A percentile compares a stretch with the other conserved stretches of the same genome.
phyloP scores from a whole-genome alignment of 2,113 vertebrate species.

The Heptranchias perlo region DNA sequence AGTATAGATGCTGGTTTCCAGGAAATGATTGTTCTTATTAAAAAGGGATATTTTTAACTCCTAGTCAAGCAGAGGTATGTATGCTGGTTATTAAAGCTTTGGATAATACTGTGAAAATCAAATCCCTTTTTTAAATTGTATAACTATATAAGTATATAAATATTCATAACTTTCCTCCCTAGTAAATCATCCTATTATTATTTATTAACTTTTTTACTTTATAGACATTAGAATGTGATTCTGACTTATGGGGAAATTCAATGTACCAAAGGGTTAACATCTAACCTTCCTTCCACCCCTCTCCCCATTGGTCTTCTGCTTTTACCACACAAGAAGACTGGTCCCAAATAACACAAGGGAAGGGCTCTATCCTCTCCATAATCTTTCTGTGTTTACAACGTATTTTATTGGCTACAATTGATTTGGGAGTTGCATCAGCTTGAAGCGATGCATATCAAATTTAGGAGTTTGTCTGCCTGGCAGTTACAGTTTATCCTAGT shows the following conservation, averaged over 20 bases:
- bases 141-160: not conserved
- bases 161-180: not conserved
- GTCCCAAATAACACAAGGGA: constrained; percentile 7
- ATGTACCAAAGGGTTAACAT: not conserved
- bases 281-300: not conserved
- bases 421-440: not conserved
- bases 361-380: not conserved
- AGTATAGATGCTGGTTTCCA: constrained; percentile 25
- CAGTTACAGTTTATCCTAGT: not conserved
- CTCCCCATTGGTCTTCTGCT: not conserved
- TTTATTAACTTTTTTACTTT: not conserved
- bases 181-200: not conserved
- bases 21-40: not conserved
- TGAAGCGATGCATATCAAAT: not conserved
- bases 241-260: not conserved
- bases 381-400: not conserved
- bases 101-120: not conserved
- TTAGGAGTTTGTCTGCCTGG: not conserved
- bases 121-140: not conserved
- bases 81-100: not conserved
- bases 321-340: not conserved
- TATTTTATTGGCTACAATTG: constrained; percentile 6
- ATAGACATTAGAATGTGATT: not conserved
- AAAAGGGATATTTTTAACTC: not conserved
- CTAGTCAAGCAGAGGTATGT: not conserved